These are phyloP conservation scores for Smutsia temminckii DNA, from an alignment of 2,797 vertebrate genomes.

Conservation along the genomic window DNA sequence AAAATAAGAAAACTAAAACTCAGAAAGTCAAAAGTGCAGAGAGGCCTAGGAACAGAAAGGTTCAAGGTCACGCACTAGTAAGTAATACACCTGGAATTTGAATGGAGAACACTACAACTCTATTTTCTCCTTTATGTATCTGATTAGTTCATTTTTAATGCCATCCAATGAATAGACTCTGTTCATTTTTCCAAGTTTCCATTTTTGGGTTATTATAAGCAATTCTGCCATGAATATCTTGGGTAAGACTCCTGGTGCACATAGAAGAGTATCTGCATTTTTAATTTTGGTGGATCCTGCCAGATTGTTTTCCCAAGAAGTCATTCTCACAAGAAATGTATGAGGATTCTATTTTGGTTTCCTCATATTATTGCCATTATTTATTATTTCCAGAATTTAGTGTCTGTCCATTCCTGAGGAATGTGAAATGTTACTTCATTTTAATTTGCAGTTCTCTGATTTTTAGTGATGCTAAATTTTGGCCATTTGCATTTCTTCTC, in stretches of 20 bases:
- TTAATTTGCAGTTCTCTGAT: not conserved
- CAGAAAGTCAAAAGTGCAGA: not conserved
- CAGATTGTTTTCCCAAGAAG: not conserved
- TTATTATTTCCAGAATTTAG: conserved; percentile 6
- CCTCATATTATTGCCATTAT: not conserved
- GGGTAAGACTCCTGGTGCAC: not conserved
- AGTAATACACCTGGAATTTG: not conserved
- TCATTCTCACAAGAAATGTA: not conserved
- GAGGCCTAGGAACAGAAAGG: not conserved
- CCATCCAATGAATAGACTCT: not conserved
- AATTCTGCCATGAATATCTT: not conserved
- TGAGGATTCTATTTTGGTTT: not conserved
- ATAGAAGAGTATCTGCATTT: not conserved
- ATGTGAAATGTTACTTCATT: not conserved
- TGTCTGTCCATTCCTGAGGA: not conserved
- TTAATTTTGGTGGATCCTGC: not conserved
- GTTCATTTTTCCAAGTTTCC: not conserved
- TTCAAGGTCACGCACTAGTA: not conserved
- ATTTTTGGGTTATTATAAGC: not conserved
- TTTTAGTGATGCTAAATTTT: conserved; percentile 14
- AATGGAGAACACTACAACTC: not conserved
- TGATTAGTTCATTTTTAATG: not conserved
- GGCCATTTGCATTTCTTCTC: not conserved
- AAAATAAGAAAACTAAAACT: not conserved
- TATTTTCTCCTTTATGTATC: not conserved